phyloP scores from a whole-genome alignment of 2,888 invertebrate genomes.

The Andricus quercusramuli region DNA sequence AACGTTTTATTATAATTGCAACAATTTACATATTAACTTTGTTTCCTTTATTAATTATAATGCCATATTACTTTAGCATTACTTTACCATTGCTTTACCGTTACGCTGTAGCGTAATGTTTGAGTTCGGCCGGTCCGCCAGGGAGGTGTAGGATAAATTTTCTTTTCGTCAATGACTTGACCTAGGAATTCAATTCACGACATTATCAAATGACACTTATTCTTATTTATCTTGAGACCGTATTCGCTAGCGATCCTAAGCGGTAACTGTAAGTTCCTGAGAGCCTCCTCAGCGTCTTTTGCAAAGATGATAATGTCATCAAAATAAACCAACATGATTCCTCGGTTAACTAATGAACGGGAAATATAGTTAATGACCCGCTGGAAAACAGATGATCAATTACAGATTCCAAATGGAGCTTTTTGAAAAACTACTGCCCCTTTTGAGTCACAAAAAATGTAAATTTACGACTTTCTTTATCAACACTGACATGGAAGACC shows the following conservation, averaged over 20 bases:
- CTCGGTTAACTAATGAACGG: neutral
- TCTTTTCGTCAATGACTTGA: neutral
- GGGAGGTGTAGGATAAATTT: neutral
- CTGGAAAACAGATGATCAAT: too few species aligned
- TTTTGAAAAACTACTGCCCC: neutral
- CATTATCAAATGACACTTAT: neutral
- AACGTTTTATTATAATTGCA: too few species aligned
- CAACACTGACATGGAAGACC: neutral
- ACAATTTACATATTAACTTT: too few species aligned
- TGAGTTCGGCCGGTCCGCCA: too few species aligned
- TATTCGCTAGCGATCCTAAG: neutral
- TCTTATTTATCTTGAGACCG: neutral
- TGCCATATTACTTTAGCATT: too few species aligned
- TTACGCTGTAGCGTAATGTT: too few species aligned
- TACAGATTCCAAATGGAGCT: too few species aligned
- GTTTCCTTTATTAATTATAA: too few species aligned
- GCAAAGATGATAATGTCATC: neutral
- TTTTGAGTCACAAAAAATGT: constrained; percentile 6
- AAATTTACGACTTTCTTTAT: constrained; percentile 16
- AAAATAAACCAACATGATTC: neutral
- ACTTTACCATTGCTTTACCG: too few species aligned
- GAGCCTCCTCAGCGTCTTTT: neutral
- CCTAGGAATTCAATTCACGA: neutral
- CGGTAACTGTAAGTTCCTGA: neutral
- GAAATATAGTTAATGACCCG: neutral